Evolutionary conservation across 1,140 invertebrate species (phyloP).

Genomic region (Drosophila kanapiae): DNA sequence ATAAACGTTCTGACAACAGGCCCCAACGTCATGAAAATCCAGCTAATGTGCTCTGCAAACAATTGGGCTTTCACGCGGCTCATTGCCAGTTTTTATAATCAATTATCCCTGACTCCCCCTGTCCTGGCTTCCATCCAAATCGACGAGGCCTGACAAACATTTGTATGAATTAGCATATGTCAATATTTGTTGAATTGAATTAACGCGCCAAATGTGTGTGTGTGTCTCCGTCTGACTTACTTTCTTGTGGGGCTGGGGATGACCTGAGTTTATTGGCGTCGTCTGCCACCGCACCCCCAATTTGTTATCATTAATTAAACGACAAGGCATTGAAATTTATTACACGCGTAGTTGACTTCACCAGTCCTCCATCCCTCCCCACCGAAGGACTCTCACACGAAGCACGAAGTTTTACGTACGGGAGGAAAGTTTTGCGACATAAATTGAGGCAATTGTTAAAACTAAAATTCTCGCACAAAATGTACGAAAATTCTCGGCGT

Average conservation of each 20-base stretch:
- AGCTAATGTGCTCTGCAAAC: conserved; percentile 74
- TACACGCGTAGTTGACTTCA: conserved; percentile 75
- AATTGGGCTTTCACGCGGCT: conserved; percentile 79
- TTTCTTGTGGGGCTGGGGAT: conserved; percentile 4
- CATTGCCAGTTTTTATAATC: conserved; percentile 82
- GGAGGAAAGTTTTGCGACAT: conserved; percentile 73
- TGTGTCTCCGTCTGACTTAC: conserved; percentile 6
- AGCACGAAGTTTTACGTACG: conserved; percentile 61
- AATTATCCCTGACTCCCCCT: conserved; percentile 55
- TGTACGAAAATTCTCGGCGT: conserved; percentile 72
- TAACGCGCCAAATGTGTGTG: conserved; percentile 55
- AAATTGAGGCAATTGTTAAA: conserved; percentile 84
- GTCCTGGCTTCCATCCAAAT: not conserved
- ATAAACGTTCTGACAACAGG: conserved; percentile 41
- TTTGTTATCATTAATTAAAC: conserved; percentile 84
- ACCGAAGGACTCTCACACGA: conserved; percentile 2
- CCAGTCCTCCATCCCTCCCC: not conserved
- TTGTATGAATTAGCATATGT: conserved; percentile 83
- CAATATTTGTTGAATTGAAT: conserved; percentile 84
- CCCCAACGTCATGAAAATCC: conserved; percentile 43
- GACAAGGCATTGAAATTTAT: conserved; percentile 84
- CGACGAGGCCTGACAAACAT: conserved; percentile 61
- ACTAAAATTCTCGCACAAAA: conserved; percentile 74
- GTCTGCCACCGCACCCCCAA: conserved; percentile 36
- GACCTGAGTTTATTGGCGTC: conserved; percentile 22